These are phyloP conservation scores for Brachionus rubens DNA, from an alignment of 1,140 invertebrate genomes.

Conservation along the genomic window DNA sequence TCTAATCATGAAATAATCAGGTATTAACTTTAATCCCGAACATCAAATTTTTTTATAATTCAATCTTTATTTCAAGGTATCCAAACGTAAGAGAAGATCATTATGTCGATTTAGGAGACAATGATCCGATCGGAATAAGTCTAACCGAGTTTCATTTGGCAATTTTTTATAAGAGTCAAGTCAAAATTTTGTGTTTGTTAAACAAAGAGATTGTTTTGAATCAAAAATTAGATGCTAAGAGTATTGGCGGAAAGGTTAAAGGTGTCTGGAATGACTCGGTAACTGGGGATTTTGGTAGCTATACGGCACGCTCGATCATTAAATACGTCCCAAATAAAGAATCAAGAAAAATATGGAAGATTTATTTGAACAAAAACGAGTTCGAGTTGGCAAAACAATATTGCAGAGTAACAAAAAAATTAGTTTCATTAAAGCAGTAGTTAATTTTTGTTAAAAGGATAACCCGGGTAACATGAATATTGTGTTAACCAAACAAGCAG, in stretches of 20 bases:
- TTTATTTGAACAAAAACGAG: conserved; percentile 79
- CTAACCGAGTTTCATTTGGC: conserved; percentile 42
- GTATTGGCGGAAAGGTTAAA: conserved; percentile 17
- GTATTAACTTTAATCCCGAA: too few species aligned
- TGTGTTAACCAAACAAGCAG: conserved; percentile 82
- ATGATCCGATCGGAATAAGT: conserved; percentile 20
- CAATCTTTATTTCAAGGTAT: neutral
- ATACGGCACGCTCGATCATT: conserved; percentile 48
- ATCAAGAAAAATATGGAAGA: conserved; percentile 63
- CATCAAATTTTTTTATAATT: too few species aligned
- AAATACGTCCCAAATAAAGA: conserved; percentile 26
- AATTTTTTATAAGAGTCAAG: neutral
- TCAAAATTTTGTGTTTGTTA: conserved; percentile 28
- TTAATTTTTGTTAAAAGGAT: conserved; percentile 64
- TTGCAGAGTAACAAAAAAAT: conserved; percentile 52
- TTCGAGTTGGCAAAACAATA: conserved; percentile 76
- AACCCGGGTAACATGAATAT: conserved; percentile 76
- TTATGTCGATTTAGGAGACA: neutral
- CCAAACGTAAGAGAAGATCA: conserved; percentile 7
- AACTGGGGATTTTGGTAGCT: conserved; percentile 59
- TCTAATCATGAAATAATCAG: conserved; percentile 35
- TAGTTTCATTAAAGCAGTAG: conserved; percentile 1
- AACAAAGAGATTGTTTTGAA: conserved; percentile 40
- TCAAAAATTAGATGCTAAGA: conserved; percentile 34
- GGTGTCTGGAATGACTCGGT: conserved; percentile 24